These are phyloP conservation scores for Dioctria rufipes DNA, from an alignment of 2,888 invertebrate species.

Conservation along the genomic window DNA sequence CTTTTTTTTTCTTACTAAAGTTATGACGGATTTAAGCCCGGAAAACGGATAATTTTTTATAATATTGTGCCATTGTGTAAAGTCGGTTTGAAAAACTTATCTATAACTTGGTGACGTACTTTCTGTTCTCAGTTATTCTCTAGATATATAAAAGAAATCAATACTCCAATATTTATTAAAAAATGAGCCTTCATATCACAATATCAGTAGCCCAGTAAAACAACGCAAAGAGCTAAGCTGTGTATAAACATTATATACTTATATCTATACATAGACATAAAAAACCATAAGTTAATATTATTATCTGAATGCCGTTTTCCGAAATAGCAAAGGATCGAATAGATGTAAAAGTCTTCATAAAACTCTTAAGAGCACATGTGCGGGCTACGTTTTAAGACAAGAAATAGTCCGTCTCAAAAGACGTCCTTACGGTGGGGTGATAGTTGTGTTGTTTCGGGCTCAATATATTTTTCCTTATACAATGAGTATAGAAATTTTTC, in stretches of 20 bases:
- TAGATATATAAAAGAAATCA: neutral
- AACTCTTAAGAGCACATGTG: conserved; percentile 81
- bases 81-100: neutral
- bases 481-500: neutral
- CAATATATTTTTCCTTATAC: neutral
- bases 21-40: no score
- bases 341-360: conserved; percentile 44
- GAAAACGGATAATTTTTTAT: no score
- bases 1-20: neutral
- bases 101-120: neutral
- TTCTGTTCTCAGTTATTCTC: neutral
- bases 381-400: conserved; percentile 95
- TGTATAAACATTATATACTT: no score
- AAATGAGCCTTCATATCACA: neutral
- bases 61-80: neutral
- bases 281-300: no score
- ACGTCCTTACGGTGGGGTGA: conserved; percentile 97
- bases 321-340: conserved; percentile 21
- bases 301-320: conserved; percentile 54
- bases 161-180: neutral
- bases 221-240: no score
- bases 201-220: neutral
- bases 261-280: no score
- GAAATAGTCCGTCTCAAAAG: conserved; percentile 97
- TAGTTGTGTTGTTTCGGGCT: conserved; percentile 83